phyloP scores from a whole-genome alignment of 1,140 invertebrate genomes.

The Nephotettix cincticeps region DNA sequence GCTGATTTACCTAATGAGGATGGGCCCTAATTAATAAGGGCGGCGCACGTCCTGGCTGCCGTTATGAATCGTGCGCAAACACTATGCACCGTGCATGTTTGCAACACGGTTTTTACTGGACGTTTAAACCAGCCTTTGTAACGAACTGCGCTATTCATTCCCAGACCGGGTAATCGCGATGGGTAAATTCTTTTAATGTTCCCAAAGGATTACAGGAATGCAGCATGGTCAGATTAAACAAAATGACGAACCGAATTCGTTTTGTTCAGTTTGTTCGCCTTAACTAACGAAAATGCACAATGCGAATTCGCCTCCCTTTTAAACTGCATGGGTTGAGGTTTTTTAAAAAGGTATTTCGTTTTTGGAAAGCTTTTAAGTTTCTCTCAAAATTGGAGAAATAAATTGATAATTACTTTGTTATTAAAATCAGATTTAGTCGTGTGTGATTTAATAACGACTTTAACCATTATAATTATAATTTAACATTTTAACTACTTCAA shows the following conservation, averaged over 20 bases:
- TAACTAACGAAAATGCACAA: neutral
- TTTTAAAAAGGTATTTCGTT: too few species aligned
- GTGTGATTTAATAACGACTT: too few species aligned
- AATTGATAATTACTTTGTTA: too few species aligned
- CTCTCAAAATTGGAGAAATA: too few species aligned
- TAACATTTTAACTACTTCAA: too few species aligned
- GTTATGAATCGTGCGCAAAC: slow-evolving; percentile 2
- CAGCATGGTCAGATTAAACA: slow-evolving; percentile 3
- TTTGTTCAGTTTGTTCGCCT: slow-evolving; percentile 3
- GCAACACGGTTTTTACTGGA: neutral
- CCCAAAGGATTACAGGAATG: slow-evolving; percentile 8
- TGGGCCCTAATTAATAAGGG: slow-evolving; percentile 2
- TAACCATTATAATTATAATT: too few species aligned
- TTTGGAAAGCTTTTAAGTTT: too few species aligned
- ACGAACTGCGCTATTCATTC: slow-evolving; percentile 9
- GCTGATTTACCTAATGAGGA: slow-evolving; percentile 10
- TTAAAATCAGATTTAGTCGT: too few species aligned
- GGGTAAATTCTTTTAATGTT: slow-evolving; percentile 12
- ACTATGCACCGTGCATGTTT: neutral
- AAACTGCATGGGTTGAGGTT: too few species aligned
- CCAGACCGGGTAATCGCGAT: neutral
- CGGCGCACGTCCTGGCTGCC: neutral
- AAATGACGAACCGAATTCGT: slow-evolving; percentile 7
- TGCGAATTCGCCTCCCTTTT: neutral
- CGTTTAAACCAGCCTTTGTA: slow-evolving; percentile 8